Percentiles rank a stretch among this genome's conserved stretches.
These are phyloP conservation scores for Enteromius argenteus DNA, from an alignment of 2,797 vertebrate species.

Conservation along the genomic window DNA sequence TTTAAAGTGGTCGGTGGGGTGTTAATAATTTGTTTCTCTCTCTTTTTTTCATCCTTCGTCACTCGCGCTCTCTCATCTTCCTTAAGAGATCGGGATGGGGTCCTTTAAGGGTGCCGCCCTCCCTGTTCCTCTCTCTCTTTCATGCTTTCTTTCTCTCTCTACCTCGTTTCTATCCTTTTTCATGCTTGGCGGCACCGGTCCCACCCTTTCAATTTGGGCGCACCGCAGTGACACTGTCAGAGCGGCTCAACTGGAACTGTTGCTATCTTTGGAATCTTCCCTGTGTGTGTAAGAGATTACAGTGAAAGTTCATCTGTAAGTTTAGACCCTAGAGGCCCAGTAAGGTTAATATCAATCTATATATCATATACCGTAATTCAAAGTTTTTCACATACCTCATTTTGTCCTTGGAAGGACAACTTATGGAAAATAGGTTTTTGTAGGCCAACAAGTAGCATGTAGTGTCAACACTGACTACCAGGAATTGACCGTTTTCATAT, in stretches of 20 bases:
- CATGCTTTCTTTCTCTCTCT: slow-evolving; percentile 61
- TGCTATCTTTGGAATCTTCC: slow-evolving; percentile 74
- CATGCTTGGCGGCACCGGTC: slow-evolving; percentile 74
- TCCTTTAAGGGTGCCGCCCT: slow-evolving; percentile 47
- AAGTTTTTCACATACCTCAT: neutral
- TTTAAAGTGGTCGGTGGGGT: slow-evolving; percentile 82
- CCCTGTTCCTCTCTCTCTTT: slow-evolving; percentile 52
- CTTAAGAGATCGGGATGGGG: slow-evolving; percentile 47
- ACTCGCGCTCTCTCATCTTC: slow-evolving; percentile 66
- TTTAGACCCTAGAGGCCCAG: neutral
- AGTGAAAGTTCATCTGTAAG: neutral
- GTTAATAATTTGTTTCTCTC: slow-evolving; percentile 83
- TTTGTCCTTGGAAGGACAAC: neutral
- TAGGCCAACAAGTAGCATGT: neutral
- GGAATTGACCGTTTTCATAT: neutral
- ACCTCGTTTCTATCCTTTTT: slow-evolving; percentile 74
- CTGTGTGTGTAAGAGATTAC: slow-evolving; percentile 27
- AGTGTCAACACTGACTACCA: neutral
- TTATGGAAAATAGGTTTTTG: neutral
- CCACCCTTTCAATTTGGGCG: slow-evolving; percentile 78
- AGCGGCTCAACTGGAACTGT: slow-evolving; percentile 78
- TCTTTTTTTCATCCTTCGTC: slow-evolving; percentile 63
- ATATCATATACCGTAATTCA: neutral
- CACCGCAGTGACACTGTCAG: slow-evolving; percentile 71
- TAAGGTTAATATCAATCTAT: neutral